phyloP scores from a whole-genome alignment of 2,888 invertebrate species.

The Molorchus minor region DNA sequence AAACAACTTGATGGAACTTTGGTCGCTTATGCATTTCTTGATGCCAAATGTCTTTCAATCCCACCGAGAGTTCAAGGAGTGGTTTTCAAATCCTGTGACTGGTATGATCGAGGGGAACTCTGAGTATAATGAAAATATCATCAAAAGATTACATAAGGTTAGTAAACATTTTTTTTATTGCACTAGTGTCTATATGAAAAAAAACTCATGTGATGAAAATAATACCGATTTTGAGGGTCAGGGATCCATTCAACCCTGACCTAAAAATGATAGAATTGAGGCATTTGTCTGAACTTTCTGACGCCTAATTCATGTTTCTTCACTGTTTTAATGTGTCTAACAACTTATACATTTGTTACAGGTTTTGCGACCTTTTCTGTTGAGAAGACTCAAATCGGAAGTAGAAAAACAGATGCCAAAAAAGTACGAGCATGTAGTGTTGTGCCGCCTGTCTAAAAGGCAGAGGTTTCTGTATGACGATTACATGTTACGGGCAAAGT shows the following conservation, averaged over 20 bases:
- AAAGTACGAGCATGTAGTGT: constrained; percentile 94
- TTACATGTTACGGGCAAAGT: constrained; percentile 97
- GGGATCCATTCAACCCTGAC: constrained; percentile 53
- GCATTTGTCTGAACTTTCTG: constrained; percentile 58
- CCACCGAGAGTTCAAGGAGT: constrained; percentile 95
- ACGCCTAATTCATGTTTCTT: neutral
- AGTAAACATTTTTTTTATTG: constrained; percentile 37
- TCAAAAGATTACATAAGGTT: constrained; percentile 89
- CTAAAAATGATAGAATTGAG: constrained; percentile 48
- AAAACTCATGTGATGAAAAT: constrained; percentile 41
- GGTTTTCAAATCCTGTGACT: constrained; percentile 98
- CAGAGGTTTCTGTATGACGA: constrained; percentile 98
- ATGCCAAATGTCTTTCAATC: constrained; percentile 98
- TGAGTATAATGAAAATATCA: constrained; percentile 90
- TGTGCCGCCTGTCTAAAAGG: constrained; percentile 93
- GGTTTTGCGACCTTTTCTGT: constrained; percentile 92
- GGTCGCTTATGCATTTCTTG: constrained; percentile 98
- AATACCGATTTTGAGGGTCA: constrained; percentile 43
- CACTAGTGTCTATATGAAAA: neutral
- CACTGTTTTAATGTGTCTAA: constrained; percentile 8
- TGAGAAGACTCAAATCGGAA: constrained; percentile 91
- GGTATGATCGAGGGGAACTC: constrained; percentile 95
- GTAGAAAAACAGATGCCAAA: constrained; percentile 98
- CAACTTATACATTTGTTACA: too few species aligned
- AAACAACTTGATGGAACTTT: constrained; percentile 95